Percentiles rank a stretch among this genome's conserved stretches.
phyloP scores from a whole-genome alignment of 1,140 invertebrate species.

The Drosophila ironensis region DNA sequence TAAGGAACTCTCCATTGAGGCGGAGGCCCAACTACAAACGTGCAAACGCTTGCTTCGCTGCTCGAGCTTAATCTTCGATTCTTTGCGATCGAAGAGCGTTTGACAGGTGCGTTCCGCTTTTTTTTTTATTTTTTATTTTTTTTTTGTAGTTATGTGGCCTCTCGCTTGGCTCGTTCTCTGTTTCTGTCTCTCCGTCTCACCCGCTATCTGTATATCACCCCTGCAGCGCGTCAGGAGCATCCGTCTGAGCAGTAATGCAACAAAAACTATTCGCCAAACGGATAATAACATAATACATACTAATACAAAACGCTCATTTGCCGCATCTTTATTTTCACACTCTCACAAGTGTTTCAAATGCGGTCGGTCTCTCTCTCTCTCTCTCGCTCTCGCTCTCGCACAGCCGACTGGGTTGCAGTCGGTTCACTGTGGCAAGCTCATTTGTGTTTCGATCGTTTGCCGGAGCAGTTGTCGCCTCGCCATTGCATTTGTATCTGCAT shows the following conservation, averaged over 20 bases:
- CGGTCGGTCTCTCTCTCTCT: not conserved
- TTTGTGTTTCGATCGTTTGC: not conserved
- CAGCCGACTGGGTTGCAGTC: not conserved
- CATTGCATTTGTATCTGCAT: not conserved
- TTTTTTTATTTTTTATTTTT: not conserved
- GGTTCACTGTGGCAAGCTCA: not conserved
- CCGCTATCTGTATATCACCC: slow-evolving; percentile 22
- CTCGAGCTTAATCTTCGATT: not conserved
- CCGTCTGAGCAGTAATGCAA: no score
- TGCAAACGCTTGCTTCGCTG: no score
- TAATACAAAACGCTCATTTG: slow-evolving; percentile 76
- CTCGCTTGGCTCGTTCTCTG: slow-evolving; percentile 37
- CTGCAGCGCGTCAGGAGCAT: slow-evolving; percentile 26
- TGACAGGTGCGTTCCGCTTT: slow-evolving; percentile 67
- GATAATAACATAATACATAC: slow-evolving; percentile 64
- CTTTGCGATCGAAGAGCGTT: slow-evolving; percentile 29
- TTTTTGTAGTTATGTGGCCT: not conserved
- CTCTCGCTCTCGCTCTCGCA: slow-evolving; percentile 2
- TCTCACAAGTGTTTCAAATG: slow-evolving; percentile 67
- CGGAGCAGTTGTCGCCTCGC: not conserved
- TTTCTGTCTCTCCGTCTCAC: slow-evolving; percentile 46
- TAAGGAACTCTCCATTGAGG: no score
- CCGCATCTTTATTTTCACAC: slow-evolving; percentile 76
- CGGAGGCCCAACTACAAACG: no score
- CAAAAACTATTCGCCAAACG: no score